These are phyloP conservation scores for Holothuria leucospilota DNA, from an alignment of 53 echinoderm and acorn worm genomes.

Conservation along the genomic window DNA sequence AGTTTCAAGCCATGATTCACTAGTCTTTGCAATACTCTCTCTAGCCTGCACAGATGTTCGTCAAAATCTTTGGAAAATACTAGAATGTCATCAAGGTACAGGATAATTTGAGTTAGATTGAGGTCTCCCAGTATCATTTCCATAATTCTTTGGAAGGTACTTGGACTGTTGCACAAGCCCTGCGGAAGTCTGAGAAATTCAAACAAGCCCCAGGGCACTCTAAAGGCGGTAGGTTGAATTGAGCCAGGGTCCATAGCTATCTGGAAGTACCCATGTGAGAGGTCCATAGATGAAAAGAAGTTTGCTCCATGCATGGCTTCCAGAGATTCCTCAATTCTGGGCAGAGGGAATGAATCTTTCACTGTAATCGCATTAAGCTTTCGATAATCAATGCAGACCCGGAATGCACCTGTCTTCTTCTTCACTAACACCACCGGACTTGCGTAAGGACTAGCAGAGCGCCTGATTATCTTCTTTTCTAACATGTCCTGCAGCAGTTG, in stretches of 20 bases:
- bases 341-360: slow-evolving; percentile 63
- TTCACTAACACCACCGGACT: slow-evolving; percentile 55
- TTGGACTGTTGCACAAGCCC: slow-evolving; percentile 49
- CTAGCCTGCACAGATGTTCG: slow-evolving; percentile 29
- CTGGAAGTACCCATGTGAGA: slow-evolving; percentile 57
- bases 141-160: slow-evolving; percentile 53
- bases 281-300: slow-evolving; percentile 46
- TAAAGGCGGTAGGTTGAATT: slow-evolving; percentile 13
- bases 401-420: slow-evolving; percentile 46
- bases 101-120: slow-evolving; percentile 50
- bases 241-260: slow-evolving; percentile 35
- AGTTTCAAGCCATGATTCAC: slow-evolving; percentile 29
- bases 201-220: slow-evolving; percentile 55
- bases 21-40: slow-evolving; percentile 41
- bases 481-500: slow-evolving; percentile 22
- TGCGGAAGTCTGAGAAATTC: slow-evolving; percentile 39
- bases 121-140: slow-evolving; percentile 68
- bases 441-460: slow-evolving; percentile 53
- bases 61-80: slow-evolving; percentile 57
- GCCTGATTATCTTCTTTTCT: slow-evolving; percentile 13
- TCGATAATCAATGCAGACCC: slow-evolving; percentile 63
- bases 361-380: slow-evolving; percentile 42
- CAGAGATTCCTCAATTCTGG: slow-evolving; percentile 55
- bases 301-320: slow-evolving; percentile 34
- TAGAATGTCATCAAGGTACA: slow-evolving; percentile 71